phyloP scores from a whole-genome alignment of 2,113 vertebrate species.

The Alouatta palliata region DNA sequence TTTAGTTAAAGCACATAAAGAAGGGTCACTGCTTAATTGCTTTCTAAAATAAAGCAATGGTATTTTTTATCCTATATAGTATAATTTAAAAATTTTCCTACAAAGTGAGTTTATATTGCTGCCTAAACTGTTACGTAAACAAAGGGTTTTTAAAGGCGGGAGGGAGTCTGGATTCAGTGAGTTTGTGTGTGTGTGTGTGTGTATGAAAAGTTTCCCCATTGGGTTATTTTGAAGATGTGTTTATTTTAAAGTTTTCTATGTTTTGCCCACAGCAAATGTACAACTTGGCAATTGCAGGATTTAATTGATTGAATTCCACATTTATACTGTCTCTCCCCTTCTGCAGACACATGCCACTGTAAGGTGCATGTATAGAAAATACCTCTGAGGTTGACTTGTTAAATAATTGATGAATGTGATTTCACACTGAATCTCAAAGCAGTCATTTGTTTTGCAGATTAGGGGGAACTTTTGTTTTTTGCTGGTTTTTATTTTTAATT shows the following conservation, averaged over 20 bases:
- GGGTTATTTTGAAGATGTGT: constrained; percentile 62
- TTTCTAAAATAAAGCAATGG: constrained; percentile 75
- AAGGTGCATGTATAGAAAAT: constrained; percentile 67
- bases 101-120: constrained; percentile 81
- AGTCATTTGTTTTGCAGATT: constrained; percentile 42
- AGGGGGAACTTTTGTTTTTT: neutral
- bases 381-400: constrained; percentile 61
- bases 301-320: constrained; percentile 64
- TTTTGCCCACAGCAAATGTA: constrained; percentile 64
- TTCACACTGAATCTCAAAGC: constrained; percentile 31
- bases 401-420: neutral
- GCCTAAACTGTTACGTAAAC: constrained; percentile 79
- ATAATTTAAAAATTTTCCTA: constrained; percentile 83
- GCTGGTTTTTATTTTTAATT: neutral
- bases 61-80: constrained; percentile 80
- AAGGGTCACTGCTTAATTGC: constrained; percentile 67
- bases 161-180: neutral
- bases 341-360: constrained; percentile 26
- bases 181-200: neutral
- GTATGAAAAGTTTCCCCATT: constrained; percentile 30
- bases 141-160: constrained; percentile 69
- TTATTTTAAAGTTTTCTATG: constrained; percentile 54
- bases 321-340: constrained; percentile 61
- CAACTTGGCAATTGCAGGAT: constrained; percentile 46
- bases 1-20: constrained; percentile 79